Conservation (phyloP, 2,888 invertebrate species). For the Axea sp. region DNA sequence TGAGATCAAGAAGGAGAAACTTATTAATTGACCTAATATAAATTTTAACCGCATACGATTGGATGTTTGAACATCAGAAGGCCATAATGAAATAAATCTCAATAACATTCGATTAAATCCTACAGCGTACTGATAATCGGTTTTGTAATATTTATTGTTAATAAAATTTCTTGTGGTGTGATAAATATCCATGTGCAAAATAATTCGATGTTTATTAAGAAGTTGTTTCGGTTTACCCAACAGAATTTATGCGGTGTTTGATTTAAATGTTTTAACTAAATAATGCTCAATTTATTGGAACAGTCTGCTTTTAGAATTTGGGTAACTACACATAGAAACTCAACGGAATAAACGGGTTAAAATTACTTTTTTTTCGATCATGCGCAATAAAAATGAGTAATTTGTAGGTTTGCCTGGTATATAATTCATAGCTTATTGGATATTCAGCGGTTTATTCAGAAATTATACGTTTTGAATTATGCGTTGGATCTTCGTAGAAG, state of each 20-base stretch:
- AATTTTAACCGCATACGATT: neutral
- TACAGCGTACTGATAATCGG: neutral
- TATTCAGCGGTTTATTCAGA: conserved; percentile 11
- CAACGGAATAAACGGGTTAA: no score
- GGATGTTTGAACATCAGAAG: neutral
- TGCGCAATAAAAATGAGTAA: conserved; percentile 23
- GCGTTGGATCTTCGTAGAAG: neutral
- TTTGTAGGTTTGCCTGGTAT: conserved; percentile 5
- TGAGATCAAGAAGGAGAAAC: no score
- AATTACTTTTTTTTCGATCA: conserved; percentile 1
- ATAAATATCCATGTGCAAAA: no score
- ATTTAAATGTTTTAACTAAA: no score
- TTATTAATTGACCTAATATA: no score
- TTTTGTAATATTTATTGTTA: neutral
- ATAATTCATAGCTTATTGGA: conserved; percentile 10
- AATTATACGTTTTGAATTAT: conserved; percentile 23
- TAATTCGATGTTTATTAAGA: no score
- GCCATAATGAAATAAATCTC: neutral
- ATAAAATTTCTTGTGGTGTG: no score
- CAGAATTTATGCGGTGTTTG: no score
- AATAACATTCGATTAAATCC: neutral
- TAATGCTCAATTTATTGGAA: no score
- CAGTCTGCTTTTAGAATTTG: no score
- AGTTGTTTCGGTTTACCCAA: no score
- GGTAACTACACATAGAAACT: no score